A percentile compares a stretch with the other conserved stretches of the same genome.
These are phyloP conservation scores for Batillaria attramentaria DNA, from an alignment of 1,140 invertebrate genomes.

Conservation along the genomic window DNA sequence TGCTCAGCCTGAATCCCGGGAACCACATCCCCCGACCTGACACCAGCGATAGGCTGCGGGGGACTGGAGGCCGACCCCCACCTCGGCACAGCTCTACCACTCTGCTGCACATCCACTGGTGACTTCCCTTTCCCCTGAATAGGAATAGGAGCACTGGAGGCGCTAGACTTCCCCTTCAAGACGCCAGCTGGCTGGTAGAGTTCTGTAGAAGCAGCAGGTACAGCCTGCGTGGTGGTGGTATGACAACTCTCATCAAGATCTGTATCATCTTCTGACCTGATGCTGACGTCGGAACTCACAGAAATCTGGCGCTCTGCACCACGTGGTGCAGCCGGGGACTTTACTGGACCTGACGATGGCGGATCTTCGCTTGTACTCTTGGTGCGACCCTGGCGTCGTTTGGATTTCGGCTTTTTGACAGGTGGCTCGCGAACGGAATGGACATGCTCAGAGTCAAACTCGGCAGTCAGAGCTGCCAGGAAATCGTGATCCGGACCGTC, in stretches of 20 bases:
- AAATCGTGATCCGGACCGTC: slow-evolving; percentile 75
- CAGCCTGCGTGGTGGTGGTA: no score
- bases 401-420: slow-evolving; percentile 50
- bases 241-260: slow-evolving; percentile 26
- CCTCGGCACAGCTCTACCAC: no score
- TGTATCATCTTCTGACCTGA: slow-evolving; percentile 47
- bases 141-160: no score
- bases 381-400: slow-evolving; percentile 50
- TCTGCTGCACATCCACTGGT: no score
- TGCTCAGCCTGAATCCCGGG: no score
- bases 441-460: slow-evolving; percentile 70
- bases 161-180: slow-evolving; percentile 1
- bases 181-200: no score
- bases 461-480: slow-evolving; percentile 73
- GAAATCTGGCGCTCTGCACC: slow-evolving; percentile 51
- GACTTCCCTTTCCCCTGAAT: no score
- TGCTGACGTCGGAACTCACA: slow-evolving; percentile 55
- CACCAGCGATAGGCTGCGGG: no score
- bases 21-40: no score
- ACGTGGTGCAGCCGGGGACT: not conserved
- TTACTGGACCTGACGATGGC: not conserved
- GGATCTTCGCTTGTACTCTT: slow-evolving; percentile 54
- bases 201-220: no score
- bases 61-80: no score
- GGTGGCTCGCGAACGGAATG: slow-evolving; percentile 7